Conservation (phyloP, 1,140 invertebrate species). For the Cotesia typhae region DNA sequence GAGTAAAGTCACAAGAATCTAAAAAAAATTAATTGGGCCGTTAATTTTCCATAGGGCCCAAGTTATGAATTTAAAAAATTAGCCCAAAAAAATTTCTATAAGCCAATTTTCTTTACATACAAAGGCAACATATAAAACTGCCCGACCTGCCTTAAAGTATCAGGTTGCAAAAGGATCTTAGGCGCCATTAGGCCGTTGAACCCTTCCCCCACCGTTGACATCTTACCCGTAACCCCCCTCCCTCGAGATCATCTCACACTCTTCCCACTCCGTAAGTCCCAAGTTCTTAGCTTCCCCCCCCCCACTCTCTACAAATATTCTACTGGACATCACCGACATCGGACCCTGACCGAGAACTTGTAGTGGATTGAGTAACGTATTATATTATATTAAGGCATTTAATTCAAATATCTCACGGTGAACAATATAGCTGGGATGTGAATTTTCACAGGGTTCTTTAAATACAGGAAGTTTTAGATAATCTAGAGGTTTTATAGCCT, state of each 20-base stretch:
- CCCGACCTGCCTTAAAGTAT: slow-evolving; percentile 64
- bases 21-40: too few species aligned
- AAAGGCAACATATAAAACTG: slow-evolving; percentile 27
- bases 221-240: background rate
- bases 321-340: background rate
- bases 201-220: slow-evolving; percentile 39
- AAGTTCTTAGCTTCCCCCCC: background rate
- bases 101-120: background rate
- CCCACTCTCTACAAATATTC: too few species aligned
- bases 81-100: too few species aligned
- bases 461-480: too few species aligned
- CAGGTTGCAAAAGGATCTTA: slow-evolving; percentile 53
- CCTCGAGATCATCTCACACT: too few species aligned
- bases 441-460: background rate
- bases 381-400: background rate
- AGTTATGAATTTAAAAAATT: too few species aligned
- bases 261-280: too few species aligned
- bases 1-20: too few species aligned
- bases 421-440: background rate
- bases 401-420: slow-evolving; percentile 6
- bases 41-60: too few species aligned
- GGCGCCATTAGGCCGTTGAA: slow-evolving; percentile 65
- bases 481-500: too few species aligned
- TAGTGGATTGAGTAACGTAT: background rate
- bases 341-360: slow-evolving; percentile 42